phyloP scores from a whole-genome alignment of 2,888 invertebrate genomes.

The Homarus gammarus region DNA sequence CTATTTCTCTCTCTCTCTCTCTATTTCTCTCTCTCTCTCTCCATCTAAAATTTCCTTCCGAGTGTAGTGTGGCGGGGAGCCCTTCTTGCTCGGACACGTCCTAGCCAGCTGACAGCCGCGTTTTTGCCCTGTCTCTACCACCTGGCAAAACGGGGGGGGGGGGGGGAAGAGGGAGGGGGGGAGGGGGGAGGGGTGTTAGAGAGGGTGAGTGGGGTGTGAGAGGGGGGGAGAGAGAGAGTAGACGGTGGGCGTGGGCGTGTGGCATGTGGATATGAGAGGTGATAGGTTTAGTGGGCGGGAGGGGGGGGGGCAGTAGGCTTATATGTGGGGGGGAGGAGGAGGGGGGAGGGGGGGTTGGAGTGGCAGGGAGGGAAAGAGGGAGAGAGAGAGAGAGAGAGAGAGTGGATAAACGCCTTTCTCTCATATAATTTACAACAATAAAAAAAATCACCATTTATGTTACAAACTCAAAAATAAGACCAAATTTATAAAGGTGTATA shows the following conservation, averaged over 20 bases:
- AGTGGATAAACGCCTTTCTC: too few relatives aligned
- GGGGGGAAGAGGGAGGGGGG: not conserved
- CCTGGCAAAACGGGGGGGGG: not conserved
- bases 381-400: not conserved
- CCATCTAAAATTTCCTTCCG: not conserved
- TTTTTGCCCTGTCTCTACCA: constrained; percentile 14
- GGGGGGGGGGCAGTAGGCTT: not conserved
- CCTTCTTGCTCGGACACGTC: constrained; percentile 22
- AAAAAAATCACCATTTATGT: too few relatives aligned
- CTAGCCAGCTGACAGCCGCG: constrained; percentile 13
- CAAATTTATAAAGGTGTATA: too few relatives aligned
- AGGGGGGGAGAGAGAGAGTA: not conserved
- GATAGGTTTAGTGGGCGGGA: not conserved
- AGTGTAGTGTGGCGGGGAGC: not conserved
- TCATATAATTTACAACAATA: too few relatives aligned
- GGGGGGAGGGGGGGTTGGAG: not conserved
- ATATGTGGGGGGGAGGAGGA: constrained; percentile 1
- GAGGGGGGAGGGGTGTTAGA: not conserved
- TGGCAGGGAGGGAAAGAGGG: not conserved
- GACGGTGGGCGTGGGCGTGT: too few relatives aligned
- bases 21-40: not conserved
- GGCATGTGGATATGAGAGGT: too few relatives aligned
- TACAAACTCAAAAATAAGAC: too few relatives aligned
- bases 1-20: constrained; percentile 2
- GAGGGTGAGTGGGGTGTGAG: not conserved